These are phyloP conservation scores for Echinarachnius parma DNA, from an alignment of 53 echinoderm and acorn worm genomes.

Conservation along the genomic window DNA sequence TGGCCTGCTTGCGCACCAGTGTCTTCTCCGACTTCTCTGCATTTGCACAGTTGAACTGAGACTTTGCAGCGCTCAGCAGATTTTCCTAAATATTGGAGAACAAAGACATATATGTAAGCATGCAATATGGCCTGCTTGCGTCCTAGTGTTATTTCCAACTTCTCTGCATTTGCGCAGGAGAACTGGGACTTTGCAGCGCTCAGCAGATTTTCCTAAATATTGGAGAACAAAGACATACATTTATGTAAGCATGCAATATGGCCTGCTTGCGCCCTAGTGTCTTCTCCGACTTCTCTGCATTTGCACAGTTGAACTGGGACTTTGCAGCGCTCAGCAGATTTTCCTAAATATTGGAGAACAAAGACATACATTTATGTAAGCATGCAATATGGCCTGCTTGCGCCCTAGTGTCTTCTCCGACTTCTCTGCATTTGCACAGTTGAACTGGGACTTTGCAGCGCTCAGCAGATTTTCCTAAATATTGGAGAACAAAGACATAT, in stretches of 20 bases:
- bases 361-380: not conserved
- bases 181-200: conserved; percentile 90
- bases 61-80: conserved; percentile 75
- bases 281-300: conserved; percentile 84
- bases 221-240: no score
- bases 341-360: conserved; percentile 48
- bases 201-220: conserved; percentile 84
- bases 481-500: no score
- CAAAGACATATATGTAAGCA: no score
- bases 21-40: conserved; percentile 89
- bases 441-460: conserved; percentile 86
- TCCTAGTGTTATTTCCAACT: conserved; percentile 64
- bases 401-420: conserved; percentile 66
- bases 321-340: conserved; percentile 80
- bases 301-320: conserved; percentile 88
- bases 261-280: conserved; percentile 54
- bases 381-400: conserved; percentile 68
- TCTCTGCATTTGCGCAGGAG: conserved; percentile 82
- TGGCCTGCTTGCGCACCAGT: conserved; percentile 50
- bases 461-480: conserved; percentile 78
- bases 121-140: conserved; percentile 72
- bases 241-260: no score
- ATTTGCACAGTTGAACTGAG: conserved; percentile 85
- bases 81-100: conserved; percentile 58
- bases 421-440: conserved; percentile 86